Evolutionary conservation across 1,140 invertebrate species (phyloP).

Genomic region (Leptoteleia sp.): DNA sequence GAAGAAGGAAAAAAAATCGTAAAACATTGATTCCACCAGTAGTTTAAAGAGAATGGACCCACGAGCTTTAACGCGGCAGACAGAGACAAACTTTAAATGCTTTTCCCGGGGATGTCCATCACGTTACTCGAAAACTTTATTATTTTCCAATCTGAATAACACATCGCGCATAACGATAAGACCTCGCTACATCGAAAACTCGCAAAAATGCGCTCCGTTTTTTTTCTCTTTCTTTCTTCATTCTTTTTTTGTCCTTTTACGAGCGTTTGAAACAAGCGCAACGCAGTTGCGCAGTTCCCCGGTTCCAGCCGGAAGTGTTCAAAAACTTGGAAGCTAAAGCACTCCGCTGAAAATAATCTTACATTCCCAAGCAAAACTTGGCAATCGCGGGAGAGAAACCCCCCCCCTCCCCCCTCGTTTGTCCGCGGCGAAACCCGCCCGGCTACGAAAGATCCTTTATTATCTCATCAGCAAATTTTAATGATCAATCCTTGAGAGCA

Average conservation of each 20-base stretch:
- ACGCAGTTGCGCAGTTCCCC: neutral
- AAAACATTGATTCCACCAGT: slow-evolving; percentile 26
- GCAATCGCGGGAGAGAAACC: slow-evolving; percentile 15
- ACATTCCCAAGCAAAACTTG: slow-evolving; percentile 20
- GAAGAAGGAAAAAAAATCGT: slow-evolving; percentile 25
- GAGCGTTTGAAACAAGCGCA: neutral
- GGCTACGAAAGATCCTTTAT: slow-evolving; percentile 3
- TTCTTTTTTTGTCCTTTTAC: slow-evolving; percentile 1
- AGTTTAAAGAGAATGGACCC: slow-evolving; percentile 38
- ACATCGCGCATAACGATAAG: slow-evolving; percentile 8
- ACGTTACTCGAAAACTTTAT: slow-evolving; percentile 14
- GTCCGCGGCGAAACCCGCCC: neutral
- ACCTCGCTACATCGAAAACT: slow-evolving; percentile 1
- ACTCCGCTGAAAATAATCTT: slow-evolving; percentile 18
- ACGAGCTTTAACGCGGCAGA: slow-evolving; percentile 9
- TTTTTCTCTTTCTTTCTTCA: too few species aligned
- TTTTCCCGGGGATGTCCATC: neutral
- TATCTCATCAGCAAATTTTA: slow-evolving; percentile 33
- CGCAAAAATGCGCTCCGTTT: slow-evolving; percentile 1
- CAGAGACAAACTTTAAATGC: slow-evolving; percentile 4
- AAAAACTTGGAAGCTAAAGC: slow-evolving; percentile 22
- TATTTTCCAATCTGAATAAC: slow-evolving; percentile 18
- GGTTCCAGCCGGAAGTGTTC: slow-evolving; percentile 5
- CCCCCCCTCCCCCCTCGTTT: too few species aligned
- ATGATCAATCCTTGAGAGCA: slow-evolving; percentile 24